Conservation (phyloP, 2,888 invertebrate species). For the Entomobrya multifasciata region DNA sequence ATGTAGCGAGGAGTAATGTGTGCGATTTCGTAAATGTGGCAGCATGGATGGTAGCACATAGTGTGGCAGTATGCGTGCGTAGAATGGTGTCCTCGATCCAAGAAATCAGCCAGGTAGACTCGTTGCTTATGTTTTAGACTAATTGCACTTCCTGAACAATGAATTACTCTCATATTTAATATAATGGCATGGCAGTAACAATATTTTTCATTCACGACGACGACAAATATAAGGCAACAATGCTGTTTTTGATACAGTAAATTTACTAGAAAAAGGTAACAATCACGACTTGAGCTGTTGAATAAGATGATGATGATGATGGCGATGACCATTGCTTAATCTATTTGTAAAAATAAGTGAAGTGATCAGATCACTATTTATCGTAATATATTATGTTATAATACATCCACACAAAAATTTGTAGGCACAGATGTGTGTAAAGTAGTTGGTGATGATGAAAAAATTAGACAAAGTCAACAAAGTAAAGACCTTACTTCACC, state of each 20-base stretch:
- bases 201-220: constrained; percentile 2
- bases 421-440: not conserved
- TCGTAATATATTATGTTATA: not conserved
- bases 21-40: too few relatives aligned
- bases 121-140: too few relatives aligned
- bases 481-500: not conserved
- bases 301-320: not conserved
- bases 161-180: constrained; percentile 55
- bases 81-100: too few relatives aligned
- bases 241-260: constrained; percentile 18
- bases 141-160: constrained; percentile 61
- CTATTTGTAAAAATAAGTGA: constrained; percentile 8
- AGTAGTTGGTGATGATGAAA: not conserved
- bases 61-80: too few relatives aligned
- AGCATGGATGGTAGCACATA: too few relatives aligned
- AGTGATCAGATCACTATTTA: not conserved
- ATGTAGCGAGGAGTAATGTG: too few relatives aligned
- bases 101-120: too few relatives aligned
- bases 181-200: constrained; percentile 38
- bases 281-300: constrained; percentile 32
- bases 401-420: not conserved
- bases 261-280: constrained; percentile 4
- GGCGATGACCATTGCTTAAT: constrained; percentile 14
- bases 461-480: constrained; percentile 17
- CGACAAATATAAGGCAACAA: not conserved